Evolutionary conservation across 2,113 vertebrate species (phyloP).

Genomic region (Tapirus terrestris): DNA sequence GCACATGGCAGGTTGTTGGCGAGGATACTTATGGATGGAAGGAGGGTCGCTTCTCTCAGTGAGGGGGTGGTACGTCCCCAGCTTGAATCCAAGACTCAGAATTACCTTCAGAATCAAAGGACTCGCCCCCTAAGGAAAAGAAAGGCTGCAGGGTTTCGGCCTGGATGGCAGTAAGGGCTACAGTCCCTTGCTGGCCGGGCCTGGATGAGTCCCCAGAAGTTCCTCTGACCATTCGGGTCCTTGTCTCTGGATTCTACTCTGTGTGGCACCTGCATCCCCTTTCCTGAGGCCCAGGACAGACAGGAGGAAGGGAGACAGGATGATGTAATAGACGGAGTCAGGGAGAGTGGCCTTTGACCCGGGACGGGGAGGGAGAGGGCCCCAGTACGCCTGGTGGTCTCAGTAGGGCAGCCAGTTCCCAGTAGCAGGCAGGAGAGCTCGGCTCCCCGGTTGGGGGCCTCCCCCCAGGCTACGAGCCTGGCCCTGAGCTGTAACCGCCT

Average conservation of each 20-base stretch:
- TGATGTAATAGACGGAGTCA: neutral
- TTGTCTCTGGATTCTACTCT: neutral
- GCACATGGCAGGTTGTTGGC: neutral
- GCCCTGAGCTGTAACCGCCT: neutral
- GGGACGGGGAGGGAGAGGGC: neutral
- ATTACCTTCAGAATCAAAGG: neutral
- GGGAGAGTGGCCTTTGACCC: neutral
- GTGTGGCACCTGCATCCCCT: neutral
- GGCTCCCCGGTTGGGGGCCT: neutral
- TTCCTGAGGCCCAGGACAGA: neutral
- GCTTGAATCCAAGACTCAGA: neutral
- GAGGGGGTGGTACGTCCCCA: neutral
- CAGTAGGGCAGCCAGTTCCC: neutral
- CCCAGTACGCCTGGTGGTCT: accelerated
- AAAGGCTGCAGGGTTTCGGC: neutral
- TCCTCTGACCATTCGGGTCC: neutral
- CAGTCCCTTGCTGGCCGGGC: neutral
- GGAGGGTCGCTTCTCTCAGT: neutral
- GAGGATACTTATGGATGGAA: neutral
- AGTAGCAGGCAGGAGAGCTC: neutral
- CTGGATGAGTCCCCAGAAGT: neutral
- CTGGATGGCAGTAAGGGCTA: neutral
- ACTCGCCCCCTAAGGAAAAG: neutral
- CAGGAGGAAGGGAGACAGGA: neutral
- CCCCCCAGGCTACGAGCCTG: neutral